Conservation (phyloP, 30 jellyfish, hydroid and myxozoan species). For the Clytia hemisphaerica region DNA sequence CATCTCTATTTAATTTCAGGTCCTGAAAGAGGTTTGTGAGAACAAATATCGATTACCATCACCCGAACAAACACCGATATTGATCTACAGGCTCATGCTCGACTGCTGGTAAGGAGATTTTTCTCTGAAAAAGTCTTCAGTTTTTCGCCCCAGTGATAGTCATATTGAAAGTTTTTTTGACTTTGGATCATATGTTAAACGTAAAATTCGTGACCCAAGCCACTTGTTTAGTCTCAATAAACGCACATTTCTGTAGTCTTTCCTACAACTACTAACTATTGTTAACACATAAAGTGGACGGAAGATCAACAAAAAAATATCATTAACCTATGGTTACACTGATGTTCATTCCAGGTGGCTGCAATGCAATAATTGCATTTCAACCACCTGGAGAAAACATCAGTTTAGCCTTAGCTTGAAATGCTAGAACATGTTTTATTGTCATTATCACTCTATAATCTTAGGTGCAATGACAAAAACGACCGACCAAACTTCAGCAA, state of each 20-base stretch:
- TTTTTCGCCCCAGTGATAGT: no score
- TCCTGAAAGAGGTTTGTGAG: conserved; percentile 76
- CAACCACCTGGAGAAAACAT: not conserved
- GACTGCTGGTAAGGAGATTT: conserved; percentile 79
- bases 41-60: conserved; percentile 81
- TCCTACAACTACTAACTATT: no score
- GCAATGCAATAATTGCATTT: not conserved
- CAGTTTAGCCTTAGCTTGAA: not conserved
- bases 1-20: conserved; percentile 31
- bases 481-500: conserved; percentile 74
- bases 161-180: conserved; percentile 12
- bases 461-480: conserved; percentile 79
- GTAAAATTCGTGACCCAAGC: not conserved
- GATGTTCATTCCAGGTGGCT: not conserved
- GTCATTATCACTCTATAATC: not conserved
- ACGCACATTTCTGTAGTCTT: no score
- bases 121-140: no score
- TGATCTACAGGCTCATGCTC: conserved; percentile 69
- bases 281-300: no score
- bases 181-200: not conserved
- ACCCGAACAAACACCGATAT: conserved; percentile 72
- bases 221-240: not conserved
- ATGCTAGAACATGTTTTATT: no score
- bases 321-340: not conserved
- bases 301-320: not conserved